A percentile compares a stretch with the other conserved stretches of the same genome.
phyloP scores from a whole-genome alignment of 2,888 invertebrate species.

The Willowsia nigromaculata region DNA sequence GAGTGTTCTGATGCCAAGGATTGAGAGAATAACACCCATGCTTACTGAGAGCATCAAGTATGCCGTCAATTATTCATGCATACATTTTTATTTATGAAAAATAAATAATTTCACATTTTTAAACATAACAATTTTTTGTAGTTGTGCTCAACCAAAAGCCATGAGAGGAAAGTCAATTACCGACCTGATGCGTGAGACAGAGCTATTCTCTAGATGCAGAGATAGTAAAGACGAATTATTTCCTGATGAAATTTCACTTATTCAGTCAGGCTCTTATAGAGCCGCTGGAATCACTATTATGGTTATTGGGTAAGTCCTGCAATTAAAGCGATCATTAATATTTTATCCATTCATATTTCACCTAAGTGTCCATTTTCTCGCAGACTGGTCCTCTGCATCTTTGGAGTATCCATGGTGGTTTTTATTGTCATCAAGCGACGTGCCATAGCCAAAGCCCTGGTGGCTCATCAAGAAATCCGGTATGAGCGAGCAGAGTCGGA shows the following conservation, averaged over 20 bases:
- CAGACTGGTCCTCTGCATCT: constrained; percentile 74
- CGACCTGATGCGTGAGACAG: constrained; percentile 61
- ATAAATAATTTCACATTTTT: background rate
- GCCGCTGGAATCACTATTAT: constrained; percentile 74
- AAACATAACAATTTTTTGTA: constrained; percentile 33
- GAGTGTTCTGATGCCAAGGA: constrained; percentile 69
- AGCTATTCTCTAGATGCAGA: constrained; percentile 70
- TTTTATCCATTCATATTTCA: background rate
- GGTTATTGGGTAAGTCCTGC: constrained; percentile 72
- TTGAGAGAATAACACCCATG: background rate
- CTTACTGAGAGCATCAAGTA: constrained; percentile 44
- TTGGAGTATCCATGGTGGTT: constrained; percentile 74
- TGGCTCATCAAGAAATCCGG: constrained; percentile 76
- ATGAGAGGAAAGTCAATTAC: constrained; percentile 66
- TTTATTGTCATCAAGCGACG: constrained; percentile 76
- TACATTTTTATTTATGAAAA: background rate
- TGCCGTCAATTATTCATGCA: background rate
- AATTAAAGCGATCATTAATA: background rate
- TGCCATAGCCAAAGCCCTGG: constrained; percentile 76
- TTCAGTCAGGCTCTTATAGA: constrained; percentile 54
- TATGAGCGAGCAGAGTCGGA: constrained; percentile 77
- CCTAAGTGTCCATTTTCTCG: constrained; percentile 14
- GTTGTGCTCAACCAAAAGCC: constrained; percentile 75
- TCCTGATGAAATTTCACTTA: constrained; percentile 35
- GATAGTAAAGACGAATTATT: constrained; percentile 64